phyloP scores from a whole-genome alignment of 2,113 vertebrate species.

The Eulacestoma nigropectus region DNA sequence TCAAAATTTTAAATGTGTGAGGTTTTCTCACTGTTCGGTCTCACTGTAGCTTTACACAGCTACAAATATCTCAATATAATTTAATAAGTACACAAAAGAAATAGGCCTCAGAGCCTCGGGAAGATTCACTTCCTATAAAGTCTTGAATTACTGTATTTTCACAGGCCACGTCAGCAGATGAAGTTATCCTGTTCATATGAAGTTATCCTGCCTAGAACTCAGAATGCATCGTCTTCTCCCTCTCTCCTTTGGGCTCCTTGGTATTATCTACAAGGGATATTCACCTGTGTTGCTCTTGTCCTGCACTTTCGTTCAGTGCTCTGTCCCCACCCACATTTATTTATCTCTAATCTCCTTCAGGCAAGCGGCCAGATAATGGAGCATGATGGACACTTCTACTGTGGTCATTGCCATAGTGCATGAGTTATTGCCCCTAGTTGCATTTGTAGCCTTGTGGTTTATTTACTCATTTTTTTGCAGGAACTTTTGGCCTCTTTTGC shows the following conservation, averaged over 20 bases:
- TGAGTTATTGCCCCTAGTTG: not conserved
- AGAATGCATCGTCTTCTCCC: not conserved
- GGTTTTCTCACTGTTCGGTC: not conserved
- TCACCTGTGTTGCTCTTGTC: not conserved
- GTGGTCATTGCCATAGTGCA: not conserved
- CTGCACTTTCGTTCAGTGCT: not conserved
- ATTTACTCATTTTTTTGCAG: not conserved
- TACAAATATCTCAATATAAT: not conserved
- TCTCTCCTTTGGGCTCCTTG: not conserved
- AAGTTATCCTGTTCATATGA: not conserved
- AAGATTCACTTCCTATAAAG: not conserved
- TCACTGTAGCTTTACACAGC: not conserved
- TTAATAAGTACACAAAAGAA: not conserved
- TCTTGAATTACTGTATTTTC: not conserved
- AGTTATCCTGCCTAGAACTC: not conserved
- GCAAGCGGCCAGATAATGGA: not conserved
- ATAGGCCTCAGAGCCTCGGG: not conserved
- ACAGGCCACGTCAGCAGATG: not conserved
- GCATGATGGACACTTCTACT: not conserved
- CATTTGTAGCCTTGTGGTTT: not conserved
- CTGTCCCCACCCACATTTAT: not conserved
- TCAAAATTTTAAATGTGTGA: not conserved
- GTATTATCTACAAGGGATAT: not conserved
- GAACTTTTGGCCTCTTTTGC: not conserved
- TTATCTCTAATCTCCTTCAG: not conserved